Evolutionary conservation across 2,113 vertebrate species (phyloP).

Genomic region (Prunella himalayana): DNA sequence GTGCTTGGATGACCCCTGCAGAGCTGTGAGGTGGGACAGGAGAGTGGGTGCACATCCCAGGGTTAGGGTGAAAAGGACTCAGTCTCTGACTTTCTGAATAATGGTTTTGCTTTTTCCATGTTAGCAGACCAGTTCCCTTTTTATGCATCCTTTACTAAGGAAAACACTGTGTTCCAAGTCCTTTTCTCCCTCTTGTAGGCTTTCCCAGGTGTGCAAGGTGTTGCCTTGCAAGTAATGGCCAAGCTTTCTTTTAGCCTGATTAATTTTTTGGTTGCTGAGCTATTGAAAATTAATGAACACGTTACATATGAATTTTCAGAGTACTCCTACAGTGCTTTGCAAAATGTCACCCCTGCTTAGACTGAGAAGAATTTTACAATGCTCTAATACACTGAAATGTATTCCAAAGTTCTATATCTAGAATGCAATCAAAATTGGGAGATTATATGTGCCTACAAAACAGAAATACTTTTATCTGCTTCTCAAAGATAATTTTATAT

Average conservation of each 20-base stretch:
- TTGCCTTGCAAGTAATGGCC: not conserved
- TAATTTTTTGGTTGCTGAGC: not conserved
- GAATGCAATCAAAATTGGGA: not conserved
- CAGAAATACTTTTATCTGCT: not conserved
- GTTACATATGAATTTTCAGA: not conserved
- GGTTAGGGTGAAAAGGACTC: not conserved
- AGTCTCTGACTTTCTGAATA: not conserved
- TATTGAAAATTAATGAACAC: not conserved
- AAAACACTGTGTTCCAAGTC: not conserved
- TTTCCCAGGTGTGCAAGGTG: not conserved
- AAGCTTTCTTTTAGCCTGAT: not conserved
- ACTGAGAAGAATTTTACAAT: not conserved
- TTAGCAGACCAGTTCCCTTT: not conserved
- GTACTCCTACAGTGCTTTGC: not conserved
- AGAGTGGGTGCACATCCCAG: not conserved
- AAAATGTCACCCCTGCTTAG: not conserved
- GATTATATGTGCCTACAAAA: not conserved
- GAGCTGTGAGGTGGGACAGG: not conserved
- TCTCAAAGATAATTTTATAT: not conserved
- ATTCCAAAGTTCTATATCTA: not conserved
- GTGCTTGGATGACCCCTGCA: not conserved
- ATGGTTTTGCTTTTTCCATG: accelerated
- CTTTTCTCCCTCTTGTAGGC: not conserved
- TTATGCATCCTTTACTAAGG: not conserved
- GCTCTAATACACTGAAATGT: not conserved